Base-by-base conservation (phyloP, 1,140 invertebrate species). In the Helicoverpa zea region DNA sequence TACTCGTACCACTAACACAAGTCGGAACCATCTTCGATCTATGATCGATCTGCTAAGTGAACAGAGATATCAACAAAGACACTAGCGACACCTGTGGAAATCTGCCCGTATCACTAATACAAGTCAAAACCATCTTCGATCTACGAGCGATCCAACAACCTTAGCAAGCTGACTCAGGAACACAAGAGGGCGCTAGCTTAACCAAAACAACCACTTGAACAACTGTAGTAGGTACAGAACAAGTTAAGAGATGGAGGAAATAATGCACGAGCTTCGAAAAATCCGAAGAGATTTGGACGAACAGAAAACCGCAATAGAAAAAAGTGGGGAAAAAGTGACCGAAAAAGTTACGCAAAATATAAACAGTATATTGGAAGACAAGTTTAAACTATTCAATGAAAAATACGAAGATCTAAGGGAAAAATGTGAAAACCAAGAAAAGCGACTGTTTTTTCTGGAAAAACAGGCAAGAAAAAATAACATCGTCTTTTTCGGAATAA, bases 321-420 rank as follows among this genome's bases (percentile, higher is more conserved):
- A 58, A 58, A 58, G 54, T 14, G 54, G 54, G 14, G 16, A 58
- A 58, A 58, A 18, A 14, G 54, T 58, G 14, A 16, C 54, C 12
- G n/a, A 58, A 14, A 14, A 58, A 58, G 54, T 58, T 14, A 58
- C 54, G 16, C 54, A 58, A 58, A 58, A 58, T 58, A 58, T 58
- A 16, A 58, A 58, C 16, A 58, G 16, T 16, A 58, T 58, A 58
- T 58, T 58, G 16, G 54, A 58, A 5, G 54, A 58, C 7, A 58
- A 58, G 16, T 58, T 58, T 16, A 16, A 16, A 7, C 7, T 16
- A 4, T 18, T 58, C 14, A 16, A 58, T 16, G 54, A 58, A 58
- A 58, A 58, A 14, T 18, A 58, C 16, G 54, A 58, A 58, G 16
- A 10, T 3, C 16, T 58, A 12, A 58, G 16, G 54, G 54, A 58